Percentiles rank a stretch among this genome's conserved stretches.
phyloP scores from a whole-genome alignment of 2,113 vertebrate genomes.

The Scartelaos histophorus region DNA sequence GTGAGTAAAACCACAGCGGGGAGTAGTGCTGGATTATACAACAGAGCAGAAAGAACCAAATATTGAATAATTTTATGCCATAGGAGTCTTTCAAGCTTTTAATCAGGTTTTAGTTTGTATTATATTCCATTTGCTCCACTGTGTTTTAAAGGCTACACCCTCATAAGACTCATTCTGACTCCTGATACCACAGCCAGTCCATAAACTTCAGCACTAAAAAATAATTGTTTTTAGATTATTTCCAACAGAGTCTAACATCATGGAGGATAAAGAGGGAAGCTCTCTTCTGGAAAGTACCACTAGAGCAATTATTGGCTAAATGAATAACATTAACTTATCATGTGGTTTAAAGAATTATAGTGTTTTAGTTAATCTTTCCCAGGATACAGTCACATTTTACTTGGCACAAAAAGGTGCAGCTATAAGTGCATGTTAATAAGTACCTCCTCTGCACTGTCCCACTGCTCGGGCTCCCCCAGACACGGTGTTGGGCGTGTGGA shows the following conservation, averaged over 20 bases:
- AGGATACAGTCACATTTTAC: too few species aligned
- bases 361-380: neutral
- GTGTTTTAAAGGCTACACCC: too few species aligned
- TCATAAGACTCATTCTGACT: too few species aligned
- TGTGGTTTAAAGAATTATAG: neutral
- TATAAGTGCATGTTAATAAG: neutral
- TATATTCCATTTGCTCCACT: too few species aligned
- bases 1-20: conserved; percentile 10
- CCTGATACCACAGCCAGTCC: too few species aligned
- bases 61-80: neutral
- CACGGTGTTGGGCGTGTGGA: conserved; percentile 85
- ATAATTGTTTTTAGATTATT: too few species aligned
- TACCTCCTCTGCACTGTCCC: conserved; percentile 90
- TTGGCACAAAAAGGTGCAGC: neutral
- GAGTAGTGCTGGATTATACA: neutral
- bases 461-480: conserved; percentile 83
- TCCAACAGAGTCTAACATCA: too few species aligned
- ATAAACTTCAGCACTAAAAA: too few species aligned
- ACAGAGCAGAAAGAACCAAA: neutral
- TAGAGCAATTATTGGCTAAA: neutral
- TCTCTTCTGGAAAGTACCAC: neutral
- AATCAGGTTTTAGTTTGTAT: neutral
- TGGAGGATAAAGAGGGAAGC: too few species aligned
- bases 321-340: too few species aligned
- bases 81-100: neutral